Evolutionary conservation across 2,888 invertebrate genomes (phyloP).

Genomic region (Vannuccia rotundouncinata): DNA sequence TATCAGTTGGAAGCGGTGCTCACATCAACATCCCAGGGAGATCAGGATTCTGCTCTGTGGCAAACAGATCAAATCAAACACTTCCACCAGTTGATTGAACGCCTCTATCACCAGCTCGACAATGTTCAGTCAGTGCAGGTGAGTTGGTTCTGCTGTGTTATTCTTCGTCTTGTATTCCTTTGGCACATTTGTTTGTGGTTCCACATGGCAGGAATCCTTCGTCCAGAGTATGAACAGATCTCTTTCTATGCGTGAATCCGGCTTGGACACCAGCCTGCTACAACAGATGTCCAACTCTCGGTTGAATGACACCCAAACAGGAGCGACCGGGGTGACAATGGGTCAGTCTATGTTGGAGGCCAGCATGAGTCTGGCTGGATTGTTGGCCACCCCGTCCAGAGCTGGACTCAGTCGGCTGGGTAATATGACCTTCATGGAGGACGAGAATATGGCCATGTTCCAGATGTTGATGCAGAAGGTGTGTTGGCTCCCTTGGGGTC

Average conservation of each 20-base stretch:
- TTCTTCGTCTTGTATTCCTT: too few relatives aligned
- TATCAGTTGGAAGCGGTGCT: not conserved
- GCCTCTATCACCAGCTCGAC: not conserved
- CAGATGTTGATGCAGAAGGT: constrained; percentile 1
- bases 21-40: not conserved
- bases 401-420: not conserved
- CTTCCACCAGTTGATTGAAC: not conserved
- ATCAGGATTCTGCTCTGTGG: not conserved
- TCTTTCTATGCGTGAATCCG: not conserved
- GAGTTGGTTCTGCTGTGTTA: too few relatives aligned
- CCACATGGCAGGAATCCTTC: not conserved
- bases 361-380: not conserved
- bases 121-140: not conserved
- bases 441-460: not conserved
- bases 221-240: not conserved
- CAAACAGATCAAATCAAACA: not conserved
- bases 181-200: not conserved
- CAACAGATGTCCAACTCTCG: too few relatives aligned
- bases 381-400: not conserved
- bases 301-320: not conserved
- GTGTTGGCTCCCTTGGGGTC: not conserved
- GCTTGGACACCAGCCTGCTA: too few relatives aligned
- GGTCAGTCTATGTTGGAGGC: not conserved
- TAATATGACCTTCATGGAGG: not conserved
- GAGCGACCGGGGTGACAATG: too few relatives aligned